These are phyloP conservation scores for Atta texana DNA, from an alignment of 1,140 invertebrate genomes.

Conservation along the genomic window DNA sequence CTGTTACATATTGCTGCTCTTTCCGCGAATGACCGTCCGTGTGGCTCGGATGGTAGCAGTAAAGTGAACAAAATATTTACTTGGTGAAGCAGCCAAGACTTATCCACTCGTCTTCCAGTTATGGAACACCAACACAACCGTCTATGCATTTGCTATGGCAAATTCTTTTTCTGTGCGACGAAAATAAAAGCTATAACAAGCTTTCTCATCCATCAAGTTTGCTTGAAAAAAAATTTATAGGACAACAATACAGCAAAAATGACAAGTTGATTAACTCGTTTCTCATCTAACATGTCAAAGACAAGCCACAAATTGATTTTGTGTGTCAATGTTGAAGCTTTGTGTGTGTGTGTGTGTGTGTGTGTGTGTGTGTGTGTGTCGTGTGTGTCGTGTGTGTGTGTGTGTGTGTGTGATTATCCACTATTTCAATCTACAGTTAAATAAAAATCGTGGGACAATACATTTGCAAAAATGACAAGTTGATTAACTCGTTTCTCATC, in stretches of 20 bases:
- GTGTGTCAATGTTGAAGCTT: not conserved
- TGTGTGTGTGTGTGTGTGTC: no score
- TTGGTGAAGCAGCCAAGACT: slow-evolving; percentile 71
- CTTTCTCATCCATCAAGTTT: not conserved
- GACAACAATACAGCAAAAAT: slow-evolving; percentile 33
- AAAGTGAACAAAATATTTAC: slow-evolving; percentile 79
- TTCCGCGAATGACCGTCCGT: slow-evolving; percentile 65
- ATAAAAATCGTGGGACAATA: slow-evolving; percentile 8
- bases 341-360: not conserved
- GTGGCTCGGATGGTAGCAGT: slow-evolving; percentile 65
- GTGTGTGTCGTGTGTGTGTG: not conserved
- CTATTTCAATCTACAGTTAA: no score
- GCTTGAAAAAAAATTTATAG: slow-evolving; percentile 2
- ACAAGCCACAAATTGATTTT: slow-evolving; percentile 28
- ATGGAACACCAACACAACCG: slow-evolving; percentile 18
- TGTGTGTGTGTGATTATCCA: not conserved
- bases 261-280: slow-evolving; percentile 13
- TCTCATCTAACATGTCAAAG: slow-evolving; percentile 16
- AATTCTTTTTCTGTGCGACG: not conserved
- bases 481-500: slow-evolving; percentile 7
- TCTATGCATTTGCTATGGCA: slow-evolving; percentile 22
- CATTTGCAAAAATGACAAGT: slow-evolving; percentile 18
- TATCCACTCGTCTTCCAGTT: slow-evolving; percentile 47
- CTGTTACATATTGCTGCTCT: slow-evolving; percentile 73
- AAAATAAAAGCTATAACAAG: not conserved